Evolutionary conservation across 1,140 invertebrate genomes (phyloP).

Genomic region (Lethrus apterus): DNA sequence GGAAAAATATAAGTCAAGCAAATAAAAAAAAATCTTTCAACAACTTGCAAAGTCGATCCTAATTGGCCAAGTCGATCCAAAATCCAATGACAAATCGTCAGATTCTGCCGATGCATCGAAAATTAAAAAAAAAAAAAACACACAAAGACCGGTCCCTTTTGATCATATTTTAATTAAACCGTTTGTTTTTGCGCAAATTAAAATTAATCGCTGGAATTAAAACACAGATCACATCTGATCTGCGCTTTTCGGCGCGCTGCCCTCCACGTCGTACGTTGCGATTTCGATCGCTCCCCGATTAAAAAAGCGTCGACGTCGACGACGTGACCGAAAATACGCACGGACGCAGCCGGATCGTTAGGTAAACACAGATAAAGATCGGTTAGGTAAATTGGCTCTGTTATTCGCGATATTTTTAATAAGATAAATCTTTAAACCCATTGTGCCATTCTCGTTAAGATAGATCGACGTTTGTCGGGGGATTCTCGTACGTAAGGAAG

Average conservation of each 20-base stretch:
- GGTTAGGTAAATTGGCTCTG: conserved; percentile 18
- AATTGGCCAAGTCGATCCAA: too few relatives aligned
- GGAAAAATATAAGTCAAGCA: too few relatives aligned
- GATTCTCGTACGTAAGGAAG: conserved; percentile 2
- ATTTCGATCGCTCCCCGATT: not conserved
- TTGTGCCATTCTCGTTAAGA: conserved; percentile 18
- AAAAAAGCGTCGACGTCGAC: not conserved
- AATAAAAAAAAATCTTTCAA: too few relatives aligned
- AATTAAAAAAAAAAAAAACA: too few relatives aligned
- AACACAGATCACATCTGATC: conserved; percentile 9
- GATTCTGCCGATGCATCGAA: too few relatives aligned
- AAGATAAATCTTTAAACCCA: conserved; percentile 16
- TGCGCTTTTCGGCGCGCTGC: not conserved
- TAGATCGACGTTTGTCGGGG: not conserved
- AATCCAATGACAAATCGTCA: too few relatives aligned
- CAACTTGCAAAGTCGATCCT: too few relatives aligned
- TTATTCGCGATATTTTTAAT: conserved; percentile 20
- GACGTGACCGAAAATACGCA: conserved; percentile 1
- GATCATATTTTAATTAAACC: conserved; percentile 19
- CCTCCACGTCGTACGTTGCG: not conserved
- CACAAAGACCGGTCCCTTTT: too few relatives aligned
- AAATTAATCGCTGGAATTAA: conserved; percentile 17
- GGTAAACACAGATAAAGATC: conserved; percentile 19
- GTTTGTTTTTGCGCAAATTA: conserved; percentile 16
- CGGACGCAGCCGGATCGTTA: conserved; percentile 11